A percentile compares a stretch with the other conserved stretches of the same genome.
These are phyloP conservation scores for Pheosia tremula DNA, from an alignment of 2,888 invertebrate species.

Conservation along the genomic window DNA sequence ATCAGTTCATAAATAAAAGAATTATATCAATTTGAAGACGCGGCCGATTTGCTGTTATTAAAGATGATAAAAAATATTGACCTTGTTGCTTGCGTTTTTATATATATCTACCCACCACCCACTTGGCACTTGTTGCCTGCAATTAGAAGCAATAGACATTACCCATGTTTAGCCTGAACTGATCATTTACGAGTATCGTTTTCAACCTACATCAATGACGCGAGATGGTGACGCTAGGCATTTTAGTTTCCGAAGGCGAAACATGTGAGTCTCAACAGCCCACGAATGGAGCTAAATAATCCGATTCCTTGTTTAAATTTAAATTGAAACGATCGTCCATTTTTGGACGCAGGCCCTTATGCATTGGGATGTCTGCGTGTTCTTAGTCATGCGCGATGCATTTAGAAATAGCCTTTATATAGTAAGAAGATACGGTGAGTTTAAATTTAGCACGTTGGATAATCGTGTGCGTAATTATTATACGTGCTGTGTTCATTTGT, in stretches of 20 bases:
- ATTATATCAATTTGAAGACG: too few species aligned
- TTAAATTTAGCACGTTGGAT: conserved; percentile 9
- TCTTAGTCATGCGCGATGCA: conserved; percentile 28
- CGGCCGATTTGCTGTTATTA: neutral
- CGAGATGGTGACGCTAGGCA: conserved; percentile 14
- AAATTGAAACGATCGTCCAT: conserved; percentile 28
- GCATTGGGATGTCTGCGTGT: conserved; percentile 26
- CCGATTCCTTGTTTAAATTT: conserved; percentile 37
- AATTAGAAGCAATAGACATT: conserved; percentile 1
- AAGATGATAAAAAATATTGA: neutral
- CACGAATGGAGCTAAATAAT: conserved; percentile 22
- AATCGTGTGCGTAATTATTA: conserved; percentile 5
- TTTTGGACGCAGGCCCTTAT: conserved; percentile 36
- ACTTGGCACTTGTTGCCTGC: neutral
- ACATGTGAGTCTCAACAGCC: conserved; percentile 29
- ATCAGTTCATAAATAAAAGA: too few species aligned
- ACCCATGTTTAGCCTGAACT: neutral
- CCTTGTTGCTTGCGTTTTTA: neutral
- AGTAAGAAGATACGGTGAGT: conserved; percentile 17
- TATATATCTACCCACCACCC: neutral
- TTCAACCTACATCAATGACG: conserved; percentile 16
- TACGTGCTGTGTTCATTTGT: neutral
- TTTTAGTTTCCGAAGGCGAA: conserved; percentile 13
- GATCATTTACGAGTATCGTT: conserved; percentile 10
- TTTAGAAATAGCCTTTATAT: conserved; percentile 24